phyloP scores from a whole-genome alignment of 2,888 invertebrate species.

The Phortica magna region DNA sequence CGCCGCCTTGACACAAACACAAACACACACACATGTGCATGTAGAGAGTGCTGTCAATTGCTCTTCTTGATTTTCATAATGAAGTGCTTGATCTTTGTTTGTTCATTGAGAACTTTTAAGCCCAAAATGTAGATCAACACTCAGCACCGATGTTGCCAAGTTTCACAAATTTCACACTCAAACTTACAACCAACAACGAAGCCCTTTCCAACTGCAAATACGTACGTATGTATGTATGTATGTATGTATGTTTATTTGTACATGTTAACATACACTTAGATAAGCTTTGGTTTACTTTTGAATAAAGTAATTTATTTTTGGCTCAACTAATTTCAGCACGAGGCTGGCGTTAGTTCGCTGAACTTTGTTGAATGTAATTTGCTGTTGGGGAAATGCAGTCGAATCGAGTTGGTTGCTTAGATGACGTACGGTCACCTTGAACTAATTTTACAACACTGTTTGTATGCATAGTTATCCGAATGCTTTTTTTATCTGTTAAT shows the following conservation, averaged over 20 bases:
- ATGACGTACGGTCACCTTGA: conserved; percentile 25
- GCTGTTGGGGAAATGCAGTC: neutral
- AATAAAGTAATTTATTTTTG: neutral
- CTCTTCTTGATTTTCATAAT: too few relatives aligned
- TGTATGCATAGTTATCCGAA: too few relatives aligned
- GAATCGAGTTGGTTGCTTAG: too few relatives aligned
- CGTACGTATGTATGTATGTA: neutral
- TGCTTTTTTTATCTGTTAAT: too few relatives aligned
- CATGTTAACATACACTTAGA: neutral
- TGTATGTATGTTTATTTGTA: too few relatives aligned
- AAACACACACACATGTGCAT: too few relatives aligned
- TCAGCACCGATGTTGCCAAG: neutral
- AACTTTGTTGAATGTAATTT: neutral
- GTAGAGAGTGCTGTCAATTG: too few relatives aligned
- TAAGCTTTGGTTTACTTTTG: neutral
- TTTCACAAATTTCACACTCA: neutral
- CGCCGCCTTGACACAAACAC: too few relatives aligned
- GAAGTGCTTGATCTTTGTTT: too few relatives aligned
- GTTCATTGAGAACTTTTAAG: neutral
- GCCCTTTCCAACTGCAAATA: neutral
- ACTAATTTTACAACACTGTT: neutral
- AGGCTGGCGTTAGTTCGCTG: neutral
- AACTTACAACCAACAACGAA: too few relatives aligned
- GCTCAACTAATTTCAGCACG: neutral
- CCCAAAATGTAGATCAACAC: too few relatives aligned